Conservation (phyloP, 1,140 invertebrate genomes). For the Tachypleus tridentatus region DNA sequence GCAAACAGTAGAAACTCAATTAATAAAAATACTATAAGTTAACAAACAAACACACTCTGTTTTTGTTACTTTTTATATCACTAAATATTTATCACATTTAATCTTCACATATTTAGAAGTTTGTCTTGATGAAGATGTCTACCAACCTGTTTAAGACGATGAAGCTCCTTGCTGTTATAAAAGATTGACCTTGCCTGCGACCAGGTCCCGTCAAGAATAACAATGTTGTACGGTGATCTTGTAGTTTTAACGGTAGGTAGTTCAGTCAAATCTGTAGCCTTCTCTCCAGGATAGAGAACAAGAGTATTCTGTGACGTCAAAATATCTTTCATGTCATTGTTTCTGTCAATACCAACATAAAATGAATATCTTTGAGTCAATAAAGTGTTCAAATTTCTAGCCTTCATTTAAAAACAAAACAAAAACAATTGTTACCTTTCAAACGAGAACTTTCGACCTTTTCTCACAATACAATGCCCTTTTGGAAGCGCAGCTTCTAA, state of each 20-base stretch:
- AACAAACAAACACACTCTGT: no score
- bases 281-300: slow-evolving; percentile 66
- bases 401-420: background rate
- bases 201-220: slow-evolving; percentile 89
- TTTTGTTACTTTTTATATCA: no score
- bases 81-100: no score
- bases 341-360: background rate
- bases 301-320: slow-evolving; percentile 45
- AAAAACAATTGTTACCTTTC: slow-evolving; percentile 30
- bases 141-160: slow-evolving; percentile 33
- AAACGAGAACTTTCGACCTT: slow-evolving; percentile 69
- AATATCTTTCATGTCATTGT: slow-evolving; percentile 8
- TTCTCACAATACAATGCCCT: slow-evolving; percentile 61
- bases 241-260: slow-evolving; percentile 26
- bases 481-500: slow-evolving; percentile 55
- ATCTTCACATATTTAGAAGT: no score
- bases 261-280: slow-evolving; percentile 47
- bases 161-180: slow-evolving; percentile 33
- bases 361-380: background rate
- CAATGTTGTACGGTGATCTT: slow-evolving; percentile 53
- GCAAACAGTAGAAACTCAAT: no score
- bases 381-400: background rate
- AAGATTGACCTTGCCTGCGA: slow-evolving; percentile 64
- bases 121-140: no score
- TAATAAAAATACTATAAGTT: no score